These are phyloP conservation scores for Sternarchorhynchus goeldii DNA, from an alignment of 2,797 vertebrate species.

Conservation along the genomic window DNA sequence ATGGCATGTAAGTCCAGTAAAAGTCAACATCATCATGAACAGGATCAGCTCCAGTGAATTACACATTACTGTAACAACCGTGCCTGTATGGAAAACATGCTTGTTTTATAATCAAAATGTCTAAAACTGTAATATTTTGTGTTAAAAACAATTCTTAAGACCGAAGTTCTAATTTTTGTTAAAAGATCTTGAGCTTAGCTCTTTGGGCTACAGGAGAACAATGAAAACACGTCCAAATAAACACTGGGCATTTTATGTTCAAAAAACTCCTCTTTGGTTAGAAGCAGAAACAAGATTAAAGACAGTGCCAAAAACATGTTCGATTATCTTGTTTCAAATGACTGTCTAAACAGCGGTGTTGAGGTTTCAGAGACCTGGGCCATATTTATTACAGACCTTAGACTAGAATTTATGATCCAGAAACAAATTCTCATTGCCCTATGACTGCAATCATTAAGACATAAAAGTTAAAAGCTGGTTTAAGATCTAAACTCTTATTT, in stretches of 20 bases:
- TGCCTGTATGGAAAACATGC: conserved; percentile 7
- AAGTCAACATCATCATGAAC: neutral
- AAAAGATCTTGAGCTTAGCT: neutral
- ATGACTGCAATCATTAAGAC: neutral
- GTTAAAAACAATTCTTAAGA: neutral
- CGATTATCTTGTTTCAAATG: neutral
- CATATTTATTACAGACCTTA: neutral
- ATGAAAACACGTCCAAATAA: conserved; percentile 19
- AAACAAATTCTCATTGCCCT: neutral
- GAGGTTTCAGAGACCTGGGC: neutral
- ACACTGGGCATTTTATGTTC: conserved; percentile 15
- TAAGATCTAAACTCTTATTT: conserved; percentile 7
- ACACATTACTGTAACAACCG: neutral
- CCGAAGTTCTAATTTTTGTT: neutral
- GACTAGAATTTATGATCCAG: neutral
- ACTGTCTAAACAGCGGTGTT: neutral
- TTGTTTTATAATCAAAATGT: neutral
- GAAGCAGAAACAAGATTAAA: conserved; percentile 15
- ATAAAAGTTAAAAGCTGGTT: conserved; percentile 1
- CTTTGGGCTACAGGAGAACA: neutral
- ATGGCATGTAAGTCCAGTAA: neutral
- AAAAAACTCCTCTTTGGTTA: conserved; percentile 40
- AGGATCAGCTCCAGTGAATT: neutral
- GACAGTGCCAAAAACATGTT: conserved; percentile 17
- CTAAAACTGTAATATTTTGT: neutral